phyloP scores from a whole-genome alignment of 2,797 vertebrate species.

The Fringilla coelebs region DNA sequence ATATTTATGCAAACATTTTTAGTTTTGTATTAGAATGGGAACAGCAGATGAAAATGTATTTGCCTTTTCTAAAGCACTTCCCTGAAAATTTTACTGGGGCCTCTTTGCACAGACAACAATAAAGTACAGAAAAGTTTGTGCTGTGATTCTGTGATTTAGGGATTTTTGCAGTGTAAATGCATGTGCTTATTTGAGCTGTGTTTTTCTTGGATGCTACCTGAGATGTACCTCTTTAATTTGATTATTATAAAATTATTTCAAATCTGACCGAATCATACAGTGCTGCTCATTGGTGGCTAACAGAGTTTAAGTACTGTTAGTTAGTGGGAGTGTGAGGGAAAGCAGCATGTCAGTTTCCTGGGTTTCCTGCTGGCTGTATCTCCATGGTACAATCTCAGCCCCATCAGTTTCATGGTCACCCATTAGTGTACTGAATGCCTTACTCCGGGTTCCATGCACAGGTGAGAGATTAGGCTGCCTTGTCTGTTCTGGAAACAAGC shows the following conservation, averaged over 20 bases:
- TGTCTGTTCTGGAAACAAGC: not conserved
- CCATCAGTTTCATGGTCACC: not conserved
- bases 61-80: not conserved
- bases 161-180: not conserved
- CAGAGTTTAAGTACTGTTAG: not conserved
- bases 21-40: not conserved
- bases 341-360: not conserved
- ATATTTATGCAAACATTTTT: not conserved
- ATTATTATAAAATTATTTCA: not conserved
- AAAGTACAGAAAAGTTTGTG: not conserved
- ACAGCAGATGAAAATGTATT: not conserved
- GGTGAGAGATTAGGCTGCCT: not conserved
- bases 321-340: not conserved
- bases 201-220: not conserved
- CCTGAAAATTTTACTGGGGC: not conserved
- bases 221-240: not conserved
- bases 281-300: not conserved
- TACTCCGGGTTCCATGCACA: not conserved
- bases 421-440: not conserved
- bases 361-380: not conserved
- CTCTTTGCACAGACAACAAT: not conserved
- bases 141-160: not conserved
- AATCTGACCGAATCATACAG: not conserved
- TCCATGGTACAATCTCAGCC: not conserved
- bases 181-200: accelerated